Conservation (phyloP, 2,113 vertebrate genomes). For the Festucalex cinctus region DNA sequence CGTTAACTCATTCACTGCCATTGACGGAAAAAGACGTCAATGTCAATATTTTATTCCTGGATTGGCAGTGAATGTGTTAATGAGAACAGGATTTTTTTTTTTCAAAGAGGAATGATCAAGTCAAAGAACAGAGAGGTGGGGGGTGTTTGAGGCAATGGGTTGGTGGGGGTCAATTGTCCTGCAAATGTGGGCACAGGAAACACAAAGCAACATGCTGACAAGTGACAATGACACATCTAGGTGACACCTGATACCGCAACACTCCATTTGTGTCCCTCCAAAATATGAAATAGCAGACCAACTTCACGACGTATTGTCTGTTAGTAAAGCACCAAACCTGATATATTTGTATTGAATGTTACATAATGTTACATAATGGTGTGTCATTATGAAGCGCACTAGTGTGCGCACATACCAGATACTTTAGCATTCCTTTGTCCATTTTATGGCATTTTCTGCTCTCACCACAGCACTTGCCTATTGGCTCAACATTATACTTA, state of each 20-base stretch:
- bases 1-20: too few species aligned
- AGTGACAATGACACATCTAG: slow-evolving; percentile 31
- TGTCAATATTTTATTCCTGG: too few species aligned
- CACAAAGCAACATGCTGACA: slow-evolving; percentile 60
- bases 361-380: slow-evolving; percentile 44
- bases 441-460: slow-evolving; percentile 50
- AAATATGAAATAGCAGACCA: slow-evolving; percentile 41
- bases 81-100: background rate
- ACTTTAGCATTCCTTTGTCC: slow-evolving; percentile 57
- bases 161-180: slow-evolving; percentile 5
- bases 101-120: background rate
- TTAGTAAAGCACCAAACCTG: slow-evolving; percentile 55
- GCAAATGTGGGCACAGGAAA: slow-evolving; percentile 20
- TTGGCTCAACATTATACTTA: slow-evolving; percentile 55
- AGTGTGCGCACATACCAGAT: slow-evolving; percentile 40
- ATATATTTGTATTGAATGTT: slow-evolving; percentile 56
- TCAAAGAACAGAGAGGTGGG: background rate
- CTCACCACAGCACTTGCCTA: slow-evolving; percentile 35
- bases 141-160: background rate
- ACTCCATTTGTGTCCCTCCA: background rate
- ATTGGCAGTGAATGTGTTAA: too few species aligned
- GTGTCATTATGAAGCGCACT: slow-evolving; percentile 44
- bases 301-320: slow-evolving; percentile 7
- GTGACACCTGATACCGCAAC: background rate
- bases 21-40: too few species aligned